Evolutionary conservation across 2,888 invertebrate genomes (phyloP), one percentile per base, ranked within the genome.

Genomic region (Epistrophella euchroma): DNA sequence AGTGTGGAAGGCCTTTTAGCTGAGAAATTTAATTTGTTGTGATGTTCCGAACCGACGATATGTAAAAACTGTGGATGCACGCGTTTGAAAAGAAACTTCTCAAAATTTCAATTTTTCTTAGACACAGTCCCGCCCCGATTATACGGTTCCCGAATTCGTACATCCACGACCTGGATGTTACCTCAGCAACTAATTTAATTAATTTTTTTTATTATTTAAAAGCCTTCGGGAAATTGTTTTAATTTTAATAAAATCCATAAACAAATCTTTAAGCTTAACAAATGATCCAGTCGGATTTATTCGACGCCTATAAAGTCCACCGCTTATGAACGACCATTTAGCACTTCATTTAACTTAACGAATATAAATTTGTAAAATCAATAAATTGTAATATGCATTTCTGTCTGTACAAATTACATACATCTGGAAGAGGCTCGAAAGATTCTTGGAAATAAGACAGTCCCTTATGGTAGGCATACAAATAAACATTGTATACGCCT

Each of bases 381-480:
- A 82, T 73, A 77, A 82, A 71, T 72, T 52, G 22, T 45, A 62
- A 52, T 68, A 66, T 58, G 37, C n/a, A 37, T 52, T 60, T 68
- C 58, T 62, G 68, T 68, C 22, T 68, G 45, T 35, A 62, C 52
- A 72, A 56, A 37, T 58, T 73, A 40, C 40, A 25, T 10, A 19
- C 37, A 19, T 37, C 58, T 62, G 35, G 35, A 79, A 47, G 50
- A 37, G 58, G 43, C 52, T 78, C 17, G 1, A 22, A 56, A 37
- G 19, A 66, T 47, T 47, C 19, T 72, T 47, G 68, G 17, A 56
- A 32, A 56, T 25, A 2, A 62, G 25, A 66, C 71, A 52, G 32
- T 71, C 66, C 64, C 66, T 77, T 68, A 22, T 70, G 43, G 77
- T 43, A 17, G 52, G 1, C 37, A 47, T 25, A 37, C 28, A 28